Percentiles rank a stretch among this genome's conserved stretches.
Conservation (phyloP, 2,113 vertebrate genomes). For the Sula dactylatra region DNA sequence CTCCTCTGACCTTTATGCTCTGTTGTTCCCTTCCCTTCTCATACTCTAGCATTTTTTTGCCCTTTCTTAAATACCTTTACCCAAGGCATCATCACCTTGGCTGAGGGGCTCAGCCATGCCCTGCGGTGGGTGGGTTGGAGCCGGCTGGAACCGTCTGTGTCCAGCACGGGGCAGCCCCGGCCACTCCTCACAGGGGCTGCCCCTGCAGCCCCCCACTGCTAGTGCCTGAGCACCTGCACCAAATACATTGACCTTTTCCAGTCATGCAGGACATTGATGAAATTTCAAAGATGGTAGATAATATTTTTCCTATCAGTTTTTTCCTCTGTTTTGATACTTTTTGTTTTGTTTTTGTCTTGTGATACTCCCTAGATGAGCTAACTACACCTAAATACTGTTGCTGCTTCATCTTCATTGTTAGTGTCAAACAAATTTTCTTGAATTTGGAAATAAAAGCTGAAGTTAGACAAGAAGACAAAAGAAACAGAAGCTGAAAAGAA, state of each 20-base stretch:
- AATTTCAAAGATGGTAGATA: background rate
- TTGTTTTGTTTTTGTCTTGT: background rate
- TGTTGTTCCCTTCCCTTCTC: background rate
- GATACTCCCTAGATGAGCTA: background rate
- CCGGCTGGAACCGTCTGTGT: background rate
- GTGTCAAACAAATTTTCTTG: background rate
- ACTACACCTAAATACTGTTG: background rate
- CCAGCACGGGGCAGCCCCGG: fast-evolving
- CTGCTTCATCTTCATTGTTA: background rate
- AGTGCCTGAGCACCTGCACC: fast-evolving
- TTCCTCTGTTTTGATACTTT: background rate
- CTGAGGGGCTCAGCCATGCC: fast-evolving
- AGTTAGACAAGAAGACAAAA: background rate
- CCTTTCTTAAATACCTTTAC: fast-evolving
- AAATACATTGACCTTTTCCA: background rate
- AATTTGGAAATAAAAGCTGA: background rate
- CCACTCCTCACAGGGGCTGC: background rate
- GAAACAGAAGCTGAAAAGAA: background rate
- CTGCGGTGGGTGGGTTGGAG: fast-evolving
- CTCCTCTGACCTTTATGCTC: background rate
- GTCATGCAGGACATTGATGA: background rate
- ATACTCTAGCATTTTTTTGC: background rate
- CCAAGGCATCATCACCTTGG: fast-evolving
- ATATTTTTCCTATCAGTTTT: background rate
- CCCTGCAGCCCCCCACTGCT: too few relatives aligned